These are phyloP conservation scores for Ptilorrhoa leucosticta DNA, from an alignment of 2,113 vertebrate species.

Conservation along the genomic window DNA sequence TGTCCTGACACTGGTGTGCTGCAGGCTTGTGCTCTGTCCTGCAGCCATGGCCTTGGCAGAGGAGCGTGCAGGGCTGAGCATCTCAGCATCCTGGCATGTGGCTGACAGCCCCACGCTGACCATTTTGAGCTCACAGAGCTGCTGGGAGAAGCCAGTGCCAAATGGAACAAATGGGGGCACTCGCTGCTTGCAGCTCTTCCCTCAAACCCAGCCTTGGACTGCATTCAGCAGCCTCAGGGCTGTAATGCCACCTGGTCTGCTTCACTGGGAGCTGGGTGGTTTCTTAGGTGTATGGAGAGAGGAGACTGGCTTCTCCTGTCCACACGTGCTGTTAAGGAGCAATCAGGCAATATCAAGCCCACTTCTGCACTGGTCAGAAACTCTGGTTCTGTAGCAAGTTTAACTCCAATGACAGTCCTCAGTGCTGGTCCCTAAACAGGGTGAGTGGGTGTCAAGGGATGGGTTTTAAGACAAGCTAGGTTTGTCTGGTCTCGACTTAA, in stretches of 20 bases:
- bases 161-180: background rate
- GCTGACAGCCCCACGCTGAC: fast-evolving
- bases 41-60: background rate
- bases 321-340: background rate
- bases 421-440: background rate
- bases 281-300: background rate
- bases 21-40: background rate
- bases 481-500: background rate
- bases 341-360: fast-evolving
- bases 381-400: background rate
- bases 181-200: background rate
- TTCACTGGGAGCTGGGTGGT: background rate
- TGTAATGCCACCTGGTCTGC: background rate
- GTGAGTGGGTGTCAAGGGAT: background rate
- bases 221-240: background rate
- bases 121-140: background rate
- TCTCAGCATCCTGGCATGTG: fast-evolving
- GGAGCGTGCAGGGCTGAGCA: fast-evolving
- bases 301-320: background rate
- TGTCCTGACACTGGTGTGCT: background rate
- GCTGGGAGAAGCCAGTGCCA: background rate
- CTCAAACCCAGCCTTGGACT: background rate
- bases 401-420: background rate
- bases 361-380: background rate
- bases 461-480: background rate